These are phyloP conservation scores for Drosophila nebulosa DNA, from an alignment of 1,140 invertebrate species.

Conservation along the genomic window DNA sequence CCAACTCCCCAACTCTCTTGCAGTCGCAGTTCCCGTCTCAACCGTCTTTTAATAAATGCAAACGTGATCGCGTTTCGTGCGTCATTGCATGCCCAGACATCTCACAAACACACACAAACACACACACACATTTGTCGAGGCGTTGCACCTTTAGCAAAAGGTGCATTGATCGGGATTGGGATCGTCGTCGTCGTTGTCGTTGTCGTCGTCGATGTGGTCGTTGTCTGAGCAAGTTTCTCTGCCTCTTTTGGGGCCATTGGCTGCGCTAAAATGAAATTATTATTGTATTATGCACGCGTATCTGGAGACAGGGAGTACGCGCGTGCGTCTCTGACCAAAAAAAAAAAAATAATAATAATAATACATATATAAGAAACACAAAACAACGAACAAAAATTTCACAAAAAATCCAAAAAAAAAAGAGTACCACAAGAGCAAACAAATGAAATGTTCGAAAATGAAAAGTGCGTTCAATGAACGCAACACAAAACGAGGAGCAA, in stretches of 20 bases:
- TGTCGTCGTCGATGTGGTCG: background rate
- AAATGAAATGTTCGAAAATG: conserved; percentile 7
- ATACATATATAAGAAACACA: no score
- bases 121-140: conserved; percentile 38
- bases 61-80: conserved; percentile 74
- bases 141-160: conserved; percentile 72
- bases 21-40: conserved; percentile 1
- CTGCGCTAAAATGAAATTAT: conserved; percentile 50
- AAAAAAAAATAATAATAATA: background rate
- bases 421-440: background rate
- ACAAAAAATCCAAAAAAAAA: background rate
- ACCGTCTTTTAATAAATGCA: conserved; percentile 58
- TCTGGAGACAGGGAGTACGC: conserved; percentile 37
- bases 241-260: conserved; percentile 38
- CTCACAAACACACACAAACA: conserved; percentile 20
- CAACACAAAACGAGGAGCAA: conserved; percentile 45
- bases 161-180: conserved; percentile 71
- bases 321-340: conserved; percentile 39
- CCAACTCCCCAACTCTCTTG: background rate
- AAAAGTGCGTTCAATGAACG: conserved; percentile 75
- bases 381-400: background rate
- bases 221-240: conserved; percentile 51
- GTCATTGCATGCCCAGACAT: conserved; percentile 67
- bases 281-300: conserved; percentile 53
- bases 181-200: conserved; percentile 15